phyloP scores from a whole-genome alignment of 1,140 invertebrate genomes.

The Galendromus occidentalis region DNA sequence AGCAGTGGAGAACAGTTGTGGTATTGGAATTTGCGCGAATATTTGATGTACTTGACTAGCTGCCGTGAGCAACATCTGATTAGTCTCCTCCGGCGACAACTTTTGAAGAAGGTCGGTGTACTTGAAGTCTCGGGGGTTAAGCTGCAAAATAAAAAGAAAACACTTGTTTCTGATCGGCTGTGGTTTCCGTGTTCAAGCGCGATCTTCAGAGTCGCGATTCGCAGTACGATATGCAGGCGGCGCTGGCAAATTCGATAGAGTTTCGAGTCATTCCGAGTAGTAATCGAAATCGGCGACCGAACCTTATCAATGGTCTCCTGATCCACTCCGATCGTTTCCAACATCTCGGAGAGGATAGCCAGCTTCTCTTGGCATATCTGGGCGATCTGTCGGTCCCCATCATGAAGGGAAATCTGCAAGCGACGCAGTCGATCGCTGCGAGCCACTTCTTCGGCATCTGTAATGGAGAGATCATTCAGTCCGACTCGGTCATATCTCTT shows the following conservation, averaged over 20 bases:
- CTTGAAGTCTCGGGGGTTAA: slow-evolving; percentile 5
- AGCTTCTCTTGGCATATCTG: slow-evolving; percentile 68
- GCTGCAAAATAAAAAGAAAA: not conserved
- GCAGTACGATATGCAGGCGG: no score
- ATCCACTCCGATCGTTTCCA: slow-evolving; percentile 34
- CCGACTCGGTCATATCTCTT: no score
- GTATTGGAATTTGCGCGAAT: not conserved
- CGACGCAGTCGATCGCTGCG: slow-evolving; percentile 9
- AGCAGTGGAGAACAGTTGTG: not conserved
- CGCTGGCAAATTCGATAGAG: no score
- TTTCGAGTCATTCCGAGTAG: no score
- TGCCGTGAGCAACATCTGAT: slow-evolving; percentile 11
- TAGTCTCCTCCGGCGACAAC: slow-evolving; percentile 10
- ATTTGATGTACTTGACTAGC: slow-evolving; percentile 9
- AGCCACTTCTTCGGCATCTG: slow-evolving; percentile 11
- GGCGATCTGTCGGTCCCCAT: slow-evolving; percentile 68
- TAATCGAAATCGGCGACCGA: no score
- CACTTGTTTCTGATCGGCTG: no score
- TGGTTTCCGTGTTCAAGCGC: slow-evolving; percentile 32
- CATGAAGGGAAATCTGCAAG: slow-evolving; percentile 33
- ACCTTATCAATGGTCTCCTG: slow-evolving; percentile 18
- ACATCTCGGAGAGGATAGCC: slow-evolving; percentile 50
- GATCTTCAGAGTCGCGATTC: no score
- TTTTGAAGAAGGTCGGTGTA: slow-evolving; percentile 2
- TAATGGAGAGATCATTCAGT: no score